phyloP scores from a whole-genome alignment of 2,113 vertebrate genomes.

The Trematocara unimaculatum region DNA sequence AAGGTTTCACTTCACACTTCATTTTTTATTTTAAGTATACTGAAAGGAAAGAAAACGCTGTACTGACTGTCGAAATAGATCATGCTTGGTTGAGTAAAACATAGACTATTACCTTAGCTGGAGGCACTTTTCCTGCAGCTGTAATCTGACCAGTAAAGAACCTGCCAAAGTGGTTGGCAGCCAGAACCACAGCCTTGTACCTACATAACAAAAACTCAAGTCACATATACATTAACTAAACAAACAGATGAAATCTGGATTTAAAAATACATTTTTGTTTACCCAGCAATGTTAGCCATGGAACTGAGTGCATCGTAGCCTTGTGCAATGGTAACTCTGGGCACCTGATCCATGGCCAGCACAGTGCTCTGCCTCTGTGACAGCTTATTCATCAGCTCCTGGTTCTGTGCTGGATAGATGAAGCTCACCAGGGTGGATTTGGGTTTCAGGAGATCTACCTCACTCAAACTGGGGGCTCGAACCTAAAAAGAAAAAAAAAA shows the following conservation, averaged over 20 bases:
- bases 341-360: slow-evolving; percentile 77
- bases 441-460: slow-evolving; percentile 67
- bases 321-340: slow-evolving; percentile 79
- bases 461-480: slow-evolving; percentile 62
- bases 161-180: slow-evolving; percentile 66
- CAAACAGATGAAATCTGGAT: neutral
- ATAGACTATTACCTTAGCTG: slow-evolving; percentile 60
- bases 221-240: neutral
- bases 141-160: slow-evolving; percentile 75
- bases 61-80: neutral
- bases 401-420: slow-evolving; percentile 75
- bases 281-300: slow-evolving; percentile 78
- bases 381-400: slow-evolving; percentile 69
- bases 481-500: slow-evolving; percentile 33
- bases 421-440: slow-evolving; percentile 70
- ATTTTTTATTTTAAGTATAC: neutral
- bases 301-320: slow-evolving; percentile 75
- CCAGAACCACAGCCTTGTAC: slow-evolving; percentile 71
- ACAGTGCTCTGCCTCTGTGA: slow-evolving; percentile 64
- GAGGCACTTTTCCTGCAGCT: slow-evolving; percentile 72
- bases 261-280: neutral
- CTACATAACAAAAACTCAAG: slow-evolving; percentile 21
- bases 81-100: neutral
- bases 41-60: neutral
- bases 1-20: neutral